Conservation (phyloP, 2,113 vertebrate genomes). For the Galeopterus variegatus region DNA sequence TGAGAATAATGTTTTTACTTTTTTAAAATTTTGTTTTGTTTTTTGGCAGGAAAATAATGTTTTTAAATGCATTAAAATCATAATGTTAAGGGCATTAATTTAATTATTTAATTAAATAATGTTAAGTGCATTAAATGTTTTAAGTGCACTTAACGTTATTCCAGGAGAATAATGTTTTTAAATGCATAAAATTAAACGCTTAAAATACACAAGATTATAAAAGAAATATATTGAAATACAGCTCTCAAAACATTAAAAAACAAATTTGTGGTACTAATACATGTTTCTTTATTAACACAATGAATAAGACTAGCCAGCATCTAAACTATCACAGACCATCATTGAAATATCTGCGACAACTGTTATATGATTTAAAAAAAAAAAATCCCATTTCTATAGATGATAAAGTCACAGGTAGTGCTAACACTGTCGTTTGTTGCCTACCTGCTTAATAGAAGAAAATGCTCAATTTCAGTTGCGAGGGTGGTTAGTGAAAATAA, state of each 20-base stretch:
- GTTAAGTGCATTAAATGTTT: no score
- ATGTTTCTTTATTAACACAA: slow-evolving; percentile 34
- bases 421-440: not conserved
- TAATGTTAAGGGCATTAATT: no score
- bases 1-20: slow-evolving; percentile 21
- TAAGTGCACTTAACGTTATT: no score
- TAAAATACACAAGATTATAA: slow-evolving; percentile 11
- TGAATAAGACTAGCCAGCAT: slow-evolving; percentile 12
- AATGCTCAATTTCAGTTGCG: slow-evolving; percentile 13
- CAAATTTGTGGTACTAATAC: slow-evolving; percentile 54
- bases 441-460: slow-evolving; percentile 1
- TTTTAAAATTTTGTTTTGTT: no score
- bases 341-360: slow-evolving; percentile 6
- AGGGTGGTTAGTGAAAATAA: not conserved
- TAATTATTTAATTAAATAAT: no score
- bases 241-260: slow-evolving; percentile 56
- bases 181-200: slow-evolving; percentile 48
- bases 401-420: slow-evolving; percentile 35
- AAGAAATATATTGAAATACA: slow-evolving; percentile 59
- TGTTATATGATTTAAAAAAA: not conserved
- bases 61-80: no score
- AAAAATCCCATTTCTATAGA: not conserved
- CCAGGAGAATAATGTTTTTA: slow-evolving; percentile 9
- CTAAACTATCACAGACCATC: not conserved
- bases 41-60: no score